phyloP scores from a whole-genome alignment of 1,140 invertebrate species.

The Drosophila quadrilineata region DNA sequence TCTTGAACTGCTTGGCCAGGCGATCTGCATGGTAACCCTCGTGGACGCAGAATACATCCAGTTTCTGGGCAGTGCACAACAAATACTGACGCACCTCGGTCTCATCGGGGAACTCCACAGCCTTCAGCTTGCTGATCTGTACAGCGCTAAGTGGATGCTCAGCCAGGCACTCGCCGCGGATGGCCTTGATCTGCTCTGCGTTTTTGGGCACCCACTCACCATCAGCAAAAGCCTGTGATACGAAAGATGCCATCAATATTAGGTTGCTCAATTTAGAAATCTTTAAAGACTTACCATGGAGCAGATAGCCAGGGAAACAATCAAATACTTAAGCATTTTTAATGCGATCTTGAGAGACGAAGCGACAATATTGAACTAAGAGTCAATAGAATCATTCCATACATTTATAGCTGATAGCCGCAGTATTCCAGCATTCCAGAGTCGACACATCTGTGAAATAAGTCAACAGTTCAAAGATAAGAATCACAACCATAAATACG shows the following conservation, averaged over 20 bases:
- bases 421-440: not conserved
- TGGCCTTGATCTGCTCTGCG: conserved; percentile 55
- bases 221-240: conserved; percentile 55
- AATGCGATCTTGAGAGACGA: conserved; percentile 25
- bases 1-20: conserved; percentile 75
- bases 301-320: conserved; percentile 57
- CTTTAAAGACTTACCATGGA: conserved; percentile 46
- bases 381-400: conserved; percentile 1
- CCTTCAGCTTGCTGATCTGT: conserved; percentile 56
- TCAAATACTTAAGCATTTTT: conserved; percentile 60
- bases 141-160: conserved; percentile 49
- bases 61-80: conserved; percentile 59
- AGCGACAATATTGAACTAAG: conserved; percentile 37
- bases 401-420: conserved; percentile 44
- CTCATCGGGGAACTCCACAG: conserved; percentile 67
- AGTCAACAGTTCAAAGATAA: conserved; percentile 69
- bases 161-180: conserved; percentile 61
- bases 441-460: conserved; percentile 30
- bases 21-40: conserved; percentile 74
- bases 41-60: conserved; percentile 70
- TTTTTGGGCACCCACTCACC: conserved; percentile 62
- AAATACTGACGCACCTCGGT: conserved; percentile 65
- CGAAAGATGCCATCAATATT: too few relatives aligned
- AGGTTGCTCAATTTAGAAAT: not conserved
- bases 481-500: conserved; percentile 1